Percentiles rank a stretch among this genome's conserved stretches.
Evolutionary conservation across 2,113 vertebrate species (phyloP).

Genomic region (Coptodon rendalli): DNA sequence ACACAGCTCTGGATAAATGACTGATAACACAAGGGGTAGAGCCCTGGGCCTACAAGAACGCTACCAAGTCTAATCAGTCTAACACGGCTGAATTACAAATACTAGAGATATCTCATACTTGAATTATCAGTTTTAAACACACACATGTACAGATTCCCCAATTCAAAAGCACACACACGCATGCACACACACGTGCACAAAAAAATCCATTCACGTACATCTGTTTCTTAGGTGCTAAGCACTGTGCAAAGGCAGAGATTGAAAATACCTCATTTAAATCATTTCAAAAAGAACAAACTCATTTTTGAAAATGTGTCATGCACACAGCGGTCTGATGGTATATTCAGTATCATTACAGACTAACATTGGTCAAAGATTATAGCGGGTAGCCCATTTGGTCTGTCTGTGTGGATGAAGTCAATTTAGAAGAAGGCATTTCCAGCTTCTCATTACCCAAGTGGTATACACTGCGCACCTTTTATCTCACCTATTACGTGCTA

Average conservation of each 20-base stretch:
- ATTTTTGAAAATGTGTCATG: background rate
- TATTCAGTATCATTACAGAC: slow-evolving; percentile 17
- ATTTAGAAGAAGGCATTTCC: slow-evolving; percentile 35
- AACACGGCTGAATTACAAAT: slow-evolving; percentile 17
- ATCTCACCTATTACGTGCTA: background rate
- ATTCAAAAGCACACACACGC: background rate
- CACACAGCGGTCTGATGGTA: background rate
- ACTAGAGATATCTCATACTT: background rate
- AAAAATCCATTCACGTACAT: background rate
- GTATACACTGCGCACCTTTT: background rate
- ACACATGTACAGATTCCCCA: background rate
- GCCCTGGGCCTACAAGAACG: background rate
- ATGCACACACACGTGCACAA: background rate
- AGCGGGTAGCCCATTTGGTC: background rate
- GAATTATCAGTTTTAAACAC: slow-evolving; percentile 8
- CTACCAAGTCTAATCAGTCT: slow-evolving; percentile 18
- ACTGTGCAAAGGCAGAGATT: background rate
- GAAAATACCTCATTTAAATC: slow-evolving; percentile 6
- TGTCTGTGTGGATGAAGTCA: slow-evolving; percentile 2
- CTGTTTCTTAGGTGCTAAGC: background rate
- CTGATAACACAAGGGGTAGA: background rate
- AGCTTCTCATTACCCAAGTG: slow-evolving; percentile 27
- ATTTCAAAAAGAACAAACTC: background rate
- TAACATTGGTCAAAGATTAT: slow-evolving; percentile 18
- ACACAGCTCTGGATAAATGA: slow-evolving; percentile 6